A percentile compares a stretch with the other conserved stretches of the same genome.
Evolutionary conservation across 2,113 vertebrate species (phyloP).

Genomic region (Podilymbus podiceps): DNA sequence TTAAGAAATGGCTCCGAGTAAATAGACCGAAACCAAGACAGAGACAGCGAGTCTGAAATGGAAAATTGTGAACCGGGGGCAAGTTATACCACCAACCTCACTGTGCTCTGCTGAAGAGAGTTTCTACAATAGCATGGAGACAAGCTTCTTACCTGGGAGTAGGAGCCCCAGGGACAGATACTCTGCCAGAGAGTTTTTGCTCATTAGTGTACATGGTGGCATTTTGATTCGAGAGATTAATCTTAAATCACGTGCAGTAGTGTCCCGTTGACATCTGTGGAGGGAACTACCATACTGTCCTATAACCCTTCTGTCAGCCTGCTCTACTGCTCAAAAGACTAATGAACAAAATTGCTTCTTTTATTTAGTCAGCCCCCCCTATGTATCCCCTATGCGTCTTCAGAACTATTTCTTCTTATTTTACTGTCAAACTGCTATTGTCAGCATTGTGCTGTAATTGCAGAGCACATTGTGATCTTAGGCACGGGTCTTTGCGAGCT

Average conservation of each 20-base stretch:
- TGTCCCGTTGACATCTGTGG: conserved; percentile 8
- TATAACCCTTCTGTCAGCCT: conserved; percentile 2
- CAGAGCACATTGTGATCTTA: conserved; percentile 41
- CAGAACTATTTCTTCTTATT: conserved; percentile 21
- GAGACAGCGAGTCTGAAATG: conserved; percentile 72
- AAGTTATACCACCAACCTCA: conserved; percentile 52
- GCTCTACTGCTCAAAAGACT: neutral
- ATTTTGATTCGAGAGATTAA: conserved; percentile 42
- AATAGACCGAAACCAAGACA: conserved; percentile 74
- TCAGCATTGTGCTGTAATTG: conserved; percentile 52
- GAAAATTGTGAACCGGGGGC: conserved; percentile 66
- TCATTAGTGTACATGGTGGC: conserved; percentile 46
- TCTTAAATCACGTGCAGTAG: conserved; percentile 11
- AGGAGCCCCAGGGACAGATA: neutral
- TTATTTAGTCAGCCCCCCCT: neutral
- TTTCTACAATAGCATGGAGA: conserved; percentile 25
- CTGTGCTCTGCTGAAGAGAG: conserved; percentile 7
- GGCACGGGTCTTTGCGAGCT: neutral
- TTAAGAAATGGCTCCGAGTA: conserved; percentile 72
- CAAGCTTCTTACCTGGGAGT: conserved; percentile 42
- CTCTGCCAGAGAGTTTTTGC: conserved; percentile 44
- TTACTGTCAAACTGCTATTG: conserved; percentile 46
- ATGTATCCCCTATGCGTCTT: neutral
- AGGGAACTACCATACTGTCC: conserved; percentile 1
- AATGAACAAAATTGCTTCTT: neutral